phyloP scores from a whole-genome alignment of 2,797 vertebrate species.

The Loriculus beryllinus region DNA sequence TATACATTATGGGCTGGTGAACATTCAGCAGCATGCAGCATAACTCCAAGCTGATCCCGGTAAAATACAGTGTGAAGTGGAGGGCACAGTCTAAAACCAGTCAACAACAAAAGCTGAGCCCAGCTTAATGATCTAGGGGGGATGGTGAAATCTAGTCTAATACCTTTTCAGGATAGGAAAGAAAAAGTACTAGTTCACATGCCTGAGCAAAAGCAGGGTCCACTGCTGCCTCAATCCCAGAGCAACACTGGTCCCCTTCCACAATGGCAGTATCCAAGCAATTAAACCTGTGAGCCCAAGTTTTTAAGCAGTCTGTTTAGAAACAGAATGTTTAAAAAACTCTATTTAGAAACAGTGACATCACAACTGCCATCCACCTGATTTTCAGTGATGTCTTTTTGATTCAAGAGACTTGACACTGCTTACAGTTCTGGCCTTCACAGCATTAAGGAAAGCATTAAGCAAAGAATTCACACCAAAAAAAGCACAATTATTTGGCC shows the following conservation, averaged over 20 bases:
- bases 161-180: neutral
- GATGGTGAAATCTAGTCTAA: neutral
- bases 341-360: neutral
- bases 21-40: neutral
- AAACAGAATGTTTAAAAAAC: neutral
- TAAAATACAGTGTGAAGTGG: neutral
- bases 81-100: neutral
- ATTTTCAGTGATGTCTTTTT: neutral
- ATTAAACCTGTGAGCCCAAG: neutral
- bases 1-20: fast-evolving
- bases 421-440: neutral
- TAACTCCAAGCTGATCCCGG: neutral
- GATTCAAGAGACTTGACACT: neutral
- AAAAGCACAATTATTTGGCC: neutral
- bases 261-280: neutral
- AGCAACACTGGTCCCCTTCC: neutral
- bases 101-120: neutral
- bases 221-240: neutral
- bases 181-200: neutral
- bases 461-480: neutral
- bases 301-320: neutral
- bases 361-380: neutral
- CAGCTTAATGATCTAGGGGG: neutral
- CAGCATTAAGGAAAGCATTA: neutral
- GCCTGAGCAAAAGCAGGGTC: neutral